Conservation (phyloP, 2,797 vertebrate species). For the Poecilia wingei region DNA sequence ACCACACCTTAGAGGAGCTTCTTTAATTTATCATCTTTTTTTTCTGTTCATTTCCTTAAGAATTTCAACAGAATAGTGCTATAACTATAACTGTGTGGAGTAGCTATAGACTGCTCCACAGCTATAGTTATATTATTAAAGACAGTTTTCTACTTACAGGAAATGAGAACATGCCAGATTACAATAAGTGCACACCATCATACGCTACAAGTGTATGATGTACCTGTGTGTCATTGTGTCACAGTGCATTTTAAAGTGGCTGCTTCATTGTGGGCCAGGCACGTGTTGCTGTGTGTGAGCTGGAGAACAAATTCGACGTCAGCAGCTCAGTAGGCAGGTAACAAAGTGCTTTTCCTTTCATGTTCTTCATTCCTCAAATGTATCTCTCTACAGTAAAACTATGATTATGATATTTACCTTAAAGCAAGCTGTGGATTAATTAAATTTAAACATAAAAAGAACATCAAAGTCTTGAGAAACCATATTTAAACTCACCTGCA, state of each 20-base stretch:
- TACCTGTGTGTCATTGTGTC: slow-evolving; percentile 27
- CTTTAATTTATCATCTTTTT: too few species aligned
- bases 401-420: slow-evolving; percentile 9
- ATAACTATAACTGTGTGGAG: too few species aligned
- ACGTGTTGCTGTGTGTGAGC: slow-evolving; percentile 60
- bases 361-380: slow-evolving; percentile 9
- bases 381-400: not conserved
- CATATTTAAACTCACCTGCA: not conserved
- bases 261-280: slow-evolving; percentile 27
- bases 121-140: not conserved
- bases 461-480: not conserved
- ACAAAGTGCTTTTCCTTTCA: slow-evolving; percentile 33
- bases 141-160: not conserved
- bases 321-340: slow-evolving; percentile 39
- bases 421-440: not conserved
- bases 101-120: not conserved
- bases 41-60: too few species aligned
- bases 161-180: not conserved
- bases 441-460: not conserved
- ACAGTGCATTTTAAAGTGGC: slow-evolving; percentile 24
- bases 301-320: slow-evolving; percentile 45
- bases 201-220: not conserved
- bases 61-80: too few species aligned
- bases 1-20: too few species aligned
- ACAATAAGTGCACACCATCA: not conserved